Evolutionary conservation across 2,888 invertebrate species (phyloP).

Genomic region (Aproaerema taeniolella): DNA sequence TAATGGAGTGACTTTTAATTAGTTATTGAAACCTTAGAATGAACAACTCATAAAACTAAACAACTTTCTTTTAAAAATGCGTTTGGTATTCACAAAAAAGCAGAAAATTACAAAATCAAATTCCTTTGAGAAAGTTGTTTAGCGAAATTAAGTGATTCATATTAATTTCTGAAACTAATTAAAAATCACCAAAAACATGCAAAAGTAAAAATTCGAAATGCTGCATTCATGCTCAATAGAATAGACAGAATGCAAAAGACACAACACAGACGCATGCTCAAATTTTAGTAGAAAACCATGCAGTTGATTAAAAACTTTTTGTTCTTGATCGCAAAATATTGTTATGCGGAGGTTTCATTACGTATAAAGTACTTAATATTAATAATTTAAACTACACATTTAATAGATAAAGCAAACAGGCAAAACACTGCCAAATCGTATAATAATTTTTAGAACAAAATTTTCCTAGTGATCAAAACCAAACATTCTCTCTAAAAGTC

Average conservation of each 20-base stretch:
- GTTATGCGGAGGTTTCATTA: conserved; percentile 35
- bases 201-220: conserved; percentile 3
- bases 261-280: conserved; percentile 21
- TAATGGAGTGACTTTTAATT: too few relatives aligned
- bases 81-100: too few relatives aligned
- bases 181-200: neutral
- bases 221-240: conserved; percentile 17
- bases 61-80: too few relatives aligned
- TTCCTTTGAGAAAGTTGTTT: too few relatives aligned
- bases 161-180: too few relatives aligned
- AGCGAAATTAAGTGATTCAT: too few relatives aligned
- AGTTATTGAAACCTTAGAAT: too few relatives aligned
- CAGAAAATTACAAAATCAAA: too few relatives aligned
- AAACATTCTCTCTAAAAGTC: neutral
- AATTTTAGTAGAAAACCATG: conserved; percentile 27
- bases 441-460: neutral
- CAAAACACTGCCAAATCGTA: conserved; percentile 28
- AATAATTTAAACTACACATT: neutral
- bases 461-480: neutral
- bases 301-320: conserved; percentile 22
- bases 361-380: conserved; percentile 3
- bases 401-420: too few relatives aligned
- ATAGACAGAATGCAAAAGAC: conserved; percentile 14
- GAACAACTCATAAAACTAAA: too few relatives aligned
- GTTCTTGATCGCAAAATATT: conserved; percentile 63